Evolutionary conservation across 1,140 invertebrate species (phyloP).

Genomic region (Oreohelix idahoensis): DNA sequence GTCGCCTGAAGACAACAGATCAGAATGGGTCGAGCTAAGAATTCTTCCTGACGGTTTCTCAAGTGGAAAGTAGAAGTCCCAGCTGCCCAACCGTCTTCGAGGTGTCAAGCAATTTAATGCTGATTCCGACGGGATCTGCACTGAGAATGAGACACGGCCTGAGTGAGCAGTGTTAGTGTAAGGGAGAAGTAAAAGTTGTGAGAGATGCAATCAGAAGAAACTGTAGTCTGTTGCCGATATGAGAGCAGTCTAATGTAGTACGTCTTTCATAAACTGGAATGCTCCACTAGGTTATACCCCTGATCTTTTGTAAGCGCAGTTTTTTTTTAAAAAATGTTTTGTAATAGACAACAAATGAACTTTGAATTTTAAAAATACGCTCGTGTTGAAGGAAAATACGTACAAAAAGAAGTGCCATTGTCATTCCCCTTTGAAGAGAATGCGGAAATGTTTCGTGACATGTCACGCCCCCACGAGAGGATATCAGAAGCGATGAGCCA

Average conservation of each 20-base stretch:
- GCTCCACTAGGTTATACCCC: too few species aligned
- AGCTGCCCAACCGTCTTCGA: constrained; percentile 19
- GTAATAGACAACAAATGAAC: too few species aligned
- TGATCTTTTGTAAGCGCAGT: too few species aligned
- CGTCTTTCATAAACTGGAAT: too few species aligned
- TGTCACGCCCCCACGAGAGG: constrained; percentile 13
- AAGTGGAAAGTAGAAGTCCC: background rate
- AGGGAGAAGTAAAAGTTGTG: background rate
- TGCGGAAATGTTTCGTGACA: constrained; percentile 28
- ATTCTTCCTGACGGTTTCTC: background rate
- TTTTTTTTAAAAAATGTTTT: too few species aligned
- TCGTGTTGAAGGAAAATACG: too few species aligned
- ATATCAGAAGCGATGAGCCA: constrained; percentile 35
- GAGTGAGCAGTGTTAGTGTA: background rate
- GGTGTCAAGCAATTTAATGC: constrained; percentile 40
- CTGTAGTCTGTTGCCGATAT: too few species aligned
- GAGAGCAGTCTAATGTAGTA: too few species aligned
- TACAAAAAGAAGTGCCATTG: background rate
- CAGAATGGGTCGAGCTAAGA: constrained; percentile 4
- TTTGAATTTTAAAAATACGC: too few species aligned
- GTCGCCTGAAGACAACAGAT: constrained; percentile 28
- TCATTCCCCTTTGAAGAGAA: background rate
- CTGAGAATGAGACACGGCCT: background rate
- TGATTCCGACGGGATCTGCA: background rate
- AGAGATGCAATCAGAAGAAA: too few species aligned